A percentile compares a stretch with the other conserved stretches of the same genome.
These are phyloP conservation scores for Zygogramma bicolorata DNA, from an alignment of 2,888 invertebrate genomes.

Conservation along the genomic window DNA sequence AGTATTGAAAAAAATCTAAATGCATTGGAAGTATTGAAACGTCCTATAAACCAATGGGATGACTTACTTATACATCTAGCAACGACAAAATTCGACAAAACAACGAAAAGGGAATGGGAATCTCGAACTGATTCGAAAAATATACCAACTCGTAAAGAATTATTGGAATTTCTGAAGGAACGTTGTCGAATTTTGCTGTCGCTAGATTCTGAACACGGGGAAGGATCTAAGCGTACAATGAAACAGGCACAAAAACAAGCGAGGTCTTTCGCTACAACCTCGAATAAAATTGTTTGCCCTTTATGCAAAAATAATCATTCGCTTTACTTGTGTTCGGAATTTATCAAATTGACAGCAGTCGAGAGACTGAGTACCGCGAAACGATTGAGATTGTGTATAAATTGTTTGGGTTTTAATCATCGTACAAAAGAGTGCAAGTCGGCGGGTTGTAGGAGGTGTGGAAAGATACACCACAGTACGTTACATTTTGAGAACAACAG, in stretches of 20 bases:
- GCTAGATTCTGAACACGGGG: neutral
- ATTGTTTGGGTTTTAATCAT: slow-evolving; percentile 12
- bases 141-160: neutral
- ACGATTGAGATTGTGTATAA: slow-evolving; percentile 5
- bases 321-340: neutral
- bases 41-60: slow-evolving; percentile 17
- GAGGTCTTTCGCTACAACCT: slow-evolving; percentile 1
- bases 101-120: slow-evolving; percentile 1
- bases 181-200: too few species aligned
- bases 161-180: neutral
- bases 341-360: neutral
- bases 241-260: neutral
- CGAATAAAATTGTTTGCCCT: neutral
- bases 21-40: slow-evolving; percentile 1
- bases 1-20: slow-evolving; percentile 13
- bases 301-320: slow-evolving; percentile 18
- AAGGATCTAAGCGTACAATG: neutral
- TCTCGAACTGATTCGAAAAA: neutral
- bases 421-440: slow-evolving; percentile 4
- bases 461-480: slow-evolving; percentile 2
- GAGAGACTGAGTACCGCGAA: neutral
- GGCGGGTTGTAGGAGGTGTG: neutral
- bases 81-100: neutral
- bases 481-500: slow-evolving; percentile 7
- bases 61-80: neutral